Conservation (phyloP, 2,888 invertebrate genomes). For the Spilarctia lutea region DNA sequence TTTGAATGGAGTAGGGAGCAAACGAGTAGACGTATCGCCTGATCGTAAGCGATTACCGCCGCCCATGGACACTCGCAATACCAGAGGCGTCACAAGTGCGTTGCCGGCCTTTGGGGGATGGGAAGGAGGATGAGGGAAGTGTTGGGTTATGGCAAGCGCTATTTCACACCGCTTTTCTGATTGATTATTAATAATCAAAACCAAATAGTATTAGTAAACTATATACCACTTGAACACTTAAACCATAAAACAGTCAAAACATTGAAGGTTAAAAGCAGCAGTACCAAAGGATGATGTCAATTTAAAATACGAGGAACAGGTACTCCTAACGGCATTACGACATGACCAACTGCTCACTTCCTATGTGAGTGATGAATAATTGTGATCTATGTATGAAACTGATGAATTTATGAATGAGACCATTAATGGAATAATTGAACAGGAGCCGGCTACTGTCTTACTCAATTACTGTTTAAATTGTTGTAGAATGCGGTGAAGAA, state of each 20-base stretch:
- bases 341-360: conserved; percentile 34
- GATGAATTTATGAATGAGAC: conserved; percentile 33
- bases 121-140: too few species aligned
- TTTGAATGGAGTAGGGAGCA: too few species aligned
- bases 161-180: too few species aligned
- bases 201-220: not conserved
- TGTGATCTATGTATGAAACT: conserved; percentile 27
- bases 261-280: not conserved
- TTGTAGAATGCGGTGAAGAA: not conserved
- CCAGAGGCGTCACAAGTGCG: too few species aligned
- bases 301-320: conserved; percentile 37
- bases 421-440: conserved; percentile 19
- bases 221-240: not conserved
- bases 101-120: too few species aligned
- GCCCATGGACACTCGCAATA: too few species aligned
- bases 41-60: too few species aligned
- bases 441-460: not conserved
- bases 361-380: conserved; percentile 29
- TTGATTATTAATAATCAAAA: not conserved
- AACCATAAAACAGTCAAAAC: not conserved
- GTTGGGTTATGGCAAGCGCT: too few species aligned
- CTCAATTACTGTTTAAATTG: not conserved
- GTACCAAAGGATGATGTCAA: conserved; percentile 52
- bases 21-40: too few species aligned
- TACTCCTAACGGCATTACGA: conserved; percentile 49